A percentile compares a stretch with the other conserved stretches of the same genome.
These are phyloP conservation scores for Meloidogyne exigua DNA, from an alignment of 1,140 invertebrate species.

Conservation along the genomic window DNA sequence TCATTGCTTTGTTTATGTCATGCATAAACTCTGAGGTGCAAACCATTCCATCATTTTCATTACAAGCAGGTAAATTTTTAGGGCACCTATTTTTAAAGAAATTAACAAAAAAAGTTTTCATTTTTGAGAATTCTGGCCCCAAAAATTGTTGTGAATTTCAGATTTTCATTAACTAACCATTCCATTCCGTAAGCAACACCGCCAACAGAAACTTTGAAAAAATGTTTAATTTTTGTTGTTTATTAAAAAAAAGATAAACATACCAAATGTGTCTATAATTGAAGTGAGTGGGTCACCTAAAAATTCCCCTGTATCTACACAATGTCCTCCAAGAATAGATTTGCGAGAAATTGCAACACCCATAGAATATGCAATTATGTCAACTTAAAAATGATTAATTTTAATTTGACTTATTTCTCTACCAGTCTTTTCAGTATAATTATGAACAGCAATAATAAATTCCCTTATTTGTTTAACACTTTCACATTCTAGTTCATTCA, in stretches of 20 bases:
- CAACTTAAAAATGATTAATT: slow-evolving; percentile 13
- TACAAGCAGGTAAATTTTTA: slow-evolving; percentile 16
- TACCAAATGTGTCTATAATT: slow-evolving; percentile 40
- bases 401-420: background rate
- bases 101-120: background rate
- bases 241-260: no score
- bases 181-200: background rate
- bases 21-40: slow-evolving; percentile 26
- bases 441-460: background rate
- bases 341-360: slow-evolving; percentile 35
- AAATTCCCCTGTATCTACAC: slow-evolving; percentile 38
- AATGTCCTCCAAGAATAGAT: slow-evolving; percentile 38
- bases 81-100: background rate
- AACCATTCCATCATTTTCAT: slow-evolving; percentile 30
- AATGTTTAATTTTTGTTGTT: background rate
- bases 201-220: background rate
- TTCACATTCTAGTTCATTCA: background rate
- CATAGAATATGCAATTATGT: slow-evolving; percentile 39
- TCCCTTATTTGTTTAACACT: background rate
- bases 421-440: slow-evolving; percentile 2
- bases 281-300: slow-evolving; percentile 24
- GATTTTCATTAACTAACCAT: background rate
- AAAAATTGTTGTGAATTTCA: background rate
- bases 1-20: slow-evolving; percentile 28
- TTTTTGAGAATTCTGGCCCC: no score